Evolutionary conservation across 1,140 invertebrate species (phyloP).

Genomic region (Drosophila tani): DNA sequence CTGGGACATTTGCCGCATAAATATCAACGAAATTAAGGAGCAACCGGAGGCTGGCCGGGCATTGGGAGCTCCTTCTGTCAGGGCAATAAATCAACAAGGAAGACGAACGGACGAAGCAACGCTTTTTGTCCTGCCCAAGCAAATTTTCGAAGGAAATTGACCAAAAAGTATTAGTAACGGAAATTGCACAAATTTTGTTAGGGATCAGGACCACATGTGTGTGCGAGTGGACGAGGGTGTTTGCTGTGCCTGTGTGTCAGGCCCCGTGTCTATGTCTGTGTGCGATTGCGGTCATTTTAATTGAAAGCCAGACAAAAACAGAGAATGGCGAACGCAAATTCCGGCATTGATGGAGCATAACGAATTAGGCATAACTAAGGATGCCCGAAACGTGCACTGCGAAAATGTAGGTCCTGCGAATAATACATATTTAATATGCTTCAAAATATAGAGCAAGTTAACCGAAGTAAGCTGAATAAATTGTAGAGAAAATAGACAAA

Average conservation of each 20-base stretch:
- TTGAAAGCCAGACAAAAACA: constrained; percentile 77
- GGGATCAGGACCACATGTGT: constrained; percentile 35
- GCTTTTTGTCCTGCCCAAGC: constrained; percentile 53
- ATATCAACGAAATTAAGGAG: constrained; percentile 83
- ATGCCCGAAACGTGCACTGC: constrained; percentile 20
- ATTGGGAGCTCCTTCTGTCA: constrained; percentile 41
- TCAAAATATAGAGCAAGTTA: not conserved
- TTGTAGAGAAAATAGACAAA: not conserved
- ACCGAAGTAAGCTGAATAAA: not conserved
- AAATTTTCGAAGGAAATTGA: constrained; percentile 74
- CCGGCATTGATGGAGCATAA: constrained; percentile 75
- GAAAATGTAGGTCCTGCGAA: not conserved
- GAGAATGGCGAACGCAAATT: constrained; percentile 38
- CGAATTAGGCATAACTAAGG: constrained; percentile 67
- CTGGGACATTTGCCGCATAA: constrained; percentile 77
- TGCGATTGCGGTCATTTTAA: constrained; percentile 70
- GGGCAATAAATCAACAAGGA: constrained; percentile 76
- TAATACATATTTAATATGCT: constrained; percentile 8
- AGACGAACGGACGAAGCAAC: constrained; percentile 28
- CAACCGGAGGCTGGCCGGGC: constrained; percentile 39
- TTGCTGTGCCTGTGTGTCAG: constrained; percentile 7
- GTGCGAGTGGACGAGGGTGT: not conserved
- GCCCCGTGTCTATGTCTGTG: constrained; percentile 20
- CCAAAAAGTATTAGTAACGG: constrained; percentile 81
- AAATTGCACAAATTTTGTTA: constrained; percentile 78